These are phyloP conservation scores for Daptonema setosum DNA, from an alignment of 2,888 invertebrate genomes.

Conservation along the genomic window DNA sequence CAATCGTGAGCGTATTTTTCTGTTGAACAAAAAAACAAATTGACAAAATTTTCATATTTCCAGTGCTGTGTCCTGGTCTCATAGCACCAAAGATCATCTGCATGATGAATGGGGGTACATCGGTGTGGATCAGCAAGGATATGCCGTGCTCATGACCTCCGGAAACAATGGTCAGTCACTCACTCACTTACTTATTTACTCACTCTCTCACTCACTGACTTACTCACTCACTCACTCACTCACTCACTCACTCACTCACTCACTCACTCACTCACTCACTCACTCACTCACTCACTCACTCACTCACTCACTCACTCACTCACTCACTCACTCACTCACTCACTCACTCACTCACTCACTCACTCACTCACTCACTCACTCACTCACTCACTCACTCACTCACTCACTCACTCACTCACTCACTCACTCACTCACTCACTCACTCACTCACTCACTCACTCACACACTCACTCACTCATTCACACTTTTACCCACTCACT, in stretches of 20 bases:
- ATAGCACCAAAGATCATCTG: conserved; percentile 6
- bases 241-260: background rate
- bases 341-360: background rate
- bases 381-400: too few relatives aligned
- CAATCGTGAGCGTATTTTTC: too few relatives aligned
- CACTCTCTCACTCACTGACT: too few relatives aligned
- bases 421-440: too few relatives aligned
- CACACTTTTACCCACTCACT: too few relatives aligned
- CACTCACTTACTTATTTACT: too few relatives aligned
- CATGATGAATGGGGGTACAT: conserved; percentile 7
- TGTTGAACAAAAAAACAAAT: background rate
- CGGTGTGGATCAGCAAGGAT: background rate
- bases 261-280: background rate
- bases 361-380: background rate
- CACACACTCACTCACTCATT: too few relatives aligned
- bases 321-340: background rate
- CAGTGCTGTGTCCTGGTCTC: conserved; percentile 5
- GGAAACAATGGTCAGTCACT: conserved; percentile 6
- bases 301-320: background rate
- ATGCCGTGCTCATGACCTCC: conserved; percentile 3
- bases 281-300: background rate
- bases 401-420: too few relatives aligned
- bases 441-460: too few relatives aligned
- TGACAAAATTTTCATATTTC: background rate
- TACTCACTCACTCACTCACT: too few relatives aligned